phyloP scores from a whole-genome alignment of 2,797 vertebrate genomes.

The Thaleichthys pacificus region DNA sequence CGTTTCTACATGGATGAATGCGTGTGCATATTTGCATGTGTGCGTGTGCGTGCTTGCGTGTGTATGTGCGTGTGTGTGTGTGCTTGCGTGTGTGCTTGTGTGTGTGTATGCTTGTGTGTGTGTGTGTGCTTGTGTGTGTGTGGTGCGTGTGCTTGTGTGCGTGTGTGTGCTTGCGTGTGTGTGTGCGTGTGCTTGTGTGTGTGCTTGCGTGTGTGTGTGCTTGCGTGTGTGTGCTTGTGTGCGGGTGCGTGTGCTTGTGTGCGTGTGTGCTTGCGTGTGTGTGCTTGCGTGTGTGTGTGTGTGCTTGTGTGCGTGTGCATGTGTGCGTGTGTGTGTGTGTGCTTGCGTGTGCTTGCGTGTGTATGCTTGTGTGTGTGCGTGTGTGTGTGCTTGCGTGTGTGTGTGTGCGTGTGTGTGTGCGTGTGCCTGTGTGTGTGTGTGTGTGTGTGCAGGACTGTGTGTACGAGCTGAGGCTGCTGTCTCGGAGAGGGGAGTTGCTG shows the following conservation, averaged over 20 bases:
- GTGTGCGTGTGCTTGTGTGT: constrained; percentile 17
- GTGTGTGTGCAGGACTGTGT: constrained; percentile 77
- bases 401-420: constrained; percentile 56
- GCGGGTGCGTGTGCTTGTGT: neutral
- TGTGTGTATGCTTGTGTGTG: constrained; percentile 46
- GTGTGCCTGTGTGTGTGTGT: constrained; percentile 52
- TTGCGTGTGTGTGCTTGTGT: neutral
- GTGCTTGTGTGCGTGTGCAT: too few relatives aligned
- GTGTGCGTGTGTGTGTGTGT: neutral
- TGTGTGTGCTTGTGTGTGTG: constrained; percentile 28
- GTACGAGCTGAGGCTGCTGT: constrained; percentile 92
- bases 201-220: neutral
- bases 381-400: constrained; percentile 26
- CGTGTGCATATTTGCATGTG: too few relatives aligned
- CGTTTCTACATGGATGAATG: neutral
- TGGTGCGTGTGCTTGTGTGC: constrained; percentile 52
- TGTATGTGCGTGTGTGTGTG: constrained; percentile 3
- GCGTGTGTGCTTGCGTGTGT: constrained; percentile 10
- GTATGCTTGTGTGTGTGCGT: constrained; percentile 9
- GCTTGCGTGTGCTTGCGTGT: neutral
- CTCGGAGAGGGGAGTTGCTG: constrained; percentile 85
- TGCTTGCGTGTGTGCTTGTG: constrained; percentile 40
- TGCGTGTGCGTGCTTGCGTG: too few relatives aligned
- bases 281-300: constrained; percentile 53
- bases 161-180: constrained; percentile 49